A percentile compares a stretch with the other conserved stretches of the same genome.
These are phyloP conservation scores for Lagopus muta DNA, from an alignment of 2,113 vertebrate genomes.

Conservation along the genomic window DNA sequence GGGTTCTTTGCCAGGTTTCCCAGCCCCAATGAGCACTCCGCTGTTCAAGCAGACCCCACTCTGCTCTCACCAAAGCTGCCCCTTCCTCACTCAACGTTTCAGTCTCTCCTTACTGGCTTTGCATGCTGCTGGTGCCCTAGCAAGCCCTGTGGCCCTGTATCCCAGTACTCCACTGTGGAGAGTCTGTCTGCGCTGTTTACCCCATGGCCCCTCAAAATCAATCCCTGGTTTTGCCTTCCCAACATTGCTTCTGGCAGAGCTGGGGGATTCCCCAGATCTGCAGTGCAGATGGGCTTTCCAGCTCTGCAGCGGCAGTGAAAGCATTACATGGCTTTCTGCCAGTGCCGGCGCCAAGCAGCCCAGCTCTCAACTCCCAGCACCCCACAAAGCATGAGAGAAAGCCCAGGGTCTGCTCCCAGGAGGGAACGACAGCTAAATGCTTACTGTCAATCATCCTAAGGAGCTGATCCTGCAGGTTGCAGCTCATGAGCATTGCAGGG, in stretches of 20 bases:
- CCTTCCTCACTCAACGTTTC: fast-evolving
- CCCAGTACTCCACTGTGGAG: fast-evolving
- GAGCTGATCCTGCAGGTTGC: neutral
- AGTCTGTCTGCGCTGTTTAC: fast-evolving
- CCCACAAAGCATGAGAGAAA: neutral
- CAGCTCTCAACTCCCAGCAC: neutral
- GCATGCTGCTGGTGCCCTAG: no score
- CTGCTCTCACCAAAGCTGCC: neutral
- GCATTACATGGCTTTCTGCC: neutral
- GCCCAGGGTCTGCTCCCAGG: neutral
- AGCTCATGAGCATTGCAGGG: fast-evolving
- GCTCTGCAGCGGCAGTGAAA: neutral
- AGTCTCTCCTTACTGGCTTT: neutral
- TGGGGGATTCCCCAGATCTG: neutral
- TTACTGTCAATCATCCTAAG: neutral
- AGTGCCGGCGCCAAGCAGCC: constrained; percentile 48
- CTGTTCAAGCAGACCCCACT: fast-evolving
- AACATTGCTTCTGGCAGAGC: neutral
- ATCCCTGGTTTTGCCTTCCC: neutral
- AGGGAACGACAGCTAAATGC: neutral
- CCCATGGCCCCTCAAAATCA: neutral
- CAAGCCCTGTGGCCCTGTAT: fast-evolving
- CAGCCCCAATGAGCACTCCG: fast-evolving
- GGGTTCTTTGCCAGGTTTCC: fast-evolving
- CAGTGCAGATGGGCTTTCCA: neutral